These are phyloP conservation scores for Mastigias papua DNA, from an alignment of 30 jellyfish, hydroid and myxozoan genomes.

Conservation along the genomic window DNA sequence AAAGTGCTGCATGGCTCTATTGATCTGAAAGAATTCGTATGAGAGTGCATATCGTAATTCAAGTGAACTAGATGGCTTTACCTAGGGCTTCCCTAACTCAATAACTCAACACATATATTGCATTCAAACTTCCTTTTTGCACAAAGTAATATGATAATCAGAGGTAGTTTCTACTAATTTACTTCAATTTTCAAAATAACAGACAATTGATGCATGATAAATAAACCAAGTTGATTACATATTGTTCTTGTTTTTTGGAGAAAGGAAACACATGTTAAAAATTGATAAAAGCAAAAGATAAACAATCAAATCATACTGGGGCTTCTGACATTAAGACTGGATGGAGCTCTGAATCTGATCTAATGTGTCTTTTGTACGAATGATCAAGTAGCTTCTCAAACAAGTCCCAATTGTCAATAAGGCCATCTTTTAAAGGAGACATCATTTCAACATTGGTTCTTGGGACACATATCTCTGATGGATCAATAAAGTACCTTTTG, in stretches of 20 bases:
- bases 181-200: no score
- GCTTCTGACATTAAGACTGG: conserved; percentile 99
- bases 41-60: no score
- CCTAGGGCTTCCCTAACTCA: no score
- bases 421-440: conserved; percentile 91
- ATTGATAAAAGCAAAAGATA: not conserved
- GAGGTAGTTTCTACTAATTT: no score
- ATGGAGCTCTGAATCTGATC: conserved; percentile 89
- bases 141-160: no score
- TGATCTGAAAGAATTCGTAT: no score
- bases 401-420: conserved; percentile 96
- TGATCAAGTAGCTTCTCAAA: conserved; percentile 92
- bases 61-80: no score
- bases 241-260: not conserved
- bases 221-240: no score
- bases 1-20: no score
- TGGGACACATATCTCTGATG: conserved; percentile 73
- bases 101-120: no score
- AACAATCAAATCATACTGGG: conserved; percentile 72
- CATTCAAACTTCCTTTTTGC: no score
- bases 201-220: not conserved
- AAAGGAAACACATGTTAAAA: not conserved
- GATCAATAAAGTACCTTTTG: conserved; percentile 51
- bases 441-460: conserved; percentile 87
- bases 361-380: conserved; percentile 84